Base-by-base conservation (phyloP, 2,888 invertebrate genomes). In the Atherix ibis region DNA sequence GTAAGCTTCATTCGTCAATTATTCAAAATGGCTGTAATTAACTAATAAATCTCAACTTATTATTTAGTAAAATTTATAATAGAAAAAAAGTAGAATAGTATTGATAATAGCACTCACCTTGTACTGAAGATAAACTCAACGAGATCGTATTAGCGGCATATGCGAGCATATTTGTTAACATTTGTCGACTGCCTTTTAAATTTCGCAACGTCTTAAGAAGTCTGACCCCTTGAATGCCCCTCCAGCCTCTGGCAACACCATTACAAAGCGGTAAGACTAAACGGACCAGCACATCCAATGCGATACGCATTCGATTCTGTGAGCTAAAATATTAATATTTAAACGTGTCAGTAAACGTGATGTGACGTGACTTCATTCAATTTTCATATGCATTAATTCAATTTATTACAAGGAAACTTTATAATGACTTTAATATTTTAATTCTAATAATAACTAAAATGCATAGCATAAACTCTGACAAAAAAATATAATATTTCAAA, bases 81-180 rank as follows among this genome's bases (percentile, higher is more conserved):
- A 27, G n/a, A 3, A 30, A 5, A 4, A 12, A 25, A 29, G 14
- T 28, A 14, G 22, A 28, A 13, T n/a, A n/a, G n/a, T n/a, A n/a
- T n/a, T n/a, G n/a, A n/a, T n/a, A n/a, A n/a, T 16, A 13, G 14
- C 15, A 43, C 46, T 43, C 41, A 60, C 61, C 60, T 48, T 61
- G 61, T 19, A 59, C 60, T 2, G 56, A 54, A 14, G 60, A 60
- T 16, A 44, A 34, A 39, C 58, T 54, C 44, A 58, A 40, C 17
- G 60, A 61, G 36, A 61, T 53, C 4, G 53, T 57, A 39, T 60
- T 61, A 10, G 59, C 60, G 3, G 56, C 59, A 46, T 52, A 59
- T 6, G 60, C 60, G 24, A 61, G 42, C 40, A 58, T 40, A 45
- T 57, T 57, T 32, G 57, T 52, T 19, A 59, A 42, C 3, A 51